Evolutionary conservation across 2,888 invertebrate genomes (phyloP).

Genomic region (Eupithecia dodoneata): DNA sequence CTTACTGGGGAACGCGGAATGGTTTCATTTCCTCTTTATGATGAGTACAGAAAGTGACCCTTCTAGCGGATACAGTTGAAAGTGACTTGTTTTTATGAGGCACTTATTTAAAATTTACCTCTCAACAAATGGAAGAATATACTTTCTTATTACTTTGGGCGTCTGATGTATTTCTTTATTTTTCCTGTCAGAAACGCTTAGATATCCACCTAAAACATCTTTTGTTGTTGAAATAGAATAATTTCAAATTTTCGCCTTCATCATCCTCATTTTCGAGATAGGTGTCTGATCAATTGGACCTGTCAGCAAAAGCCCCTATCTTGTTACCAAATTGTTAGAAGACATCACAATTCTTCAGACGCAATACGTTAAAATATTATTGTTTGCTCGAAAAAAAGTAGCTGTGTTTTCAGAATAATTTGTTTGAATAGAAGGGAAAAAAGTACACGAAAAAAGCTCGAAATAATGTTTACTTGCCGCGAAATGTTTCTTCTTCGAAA

Average conservation of each 20-base stretch:
- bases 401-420: not conserved
- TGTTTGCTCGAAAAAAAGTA: not conserved
- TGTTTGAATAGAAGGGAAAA: not conserved
- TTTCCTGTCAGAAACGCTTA: slow-evolving; percentile 9
- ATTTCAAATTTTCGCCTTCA: slow-evolving; percentile 33
- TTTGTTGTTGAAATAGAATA: slow-evolving; percentile 31
- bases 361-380: not conserved
- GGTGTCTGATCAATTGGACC: slow-evolving; percentile 44
- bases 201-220: slow-evolving; percentile 34
- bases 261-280: slow-evolving; percentile 45
- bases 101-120: slow-evolving; percentile 13
- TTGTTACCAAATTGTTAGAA: slow-evolving; percentile 17
- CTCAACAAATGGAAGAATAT: slow-evolving; percentile 9
- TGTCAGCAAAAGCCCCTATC: slow-evolving; percentile 44
- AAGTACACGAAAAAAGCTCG: not conserved
- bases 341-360: not conserved
- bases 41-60: slow-evolving; percentile 13
- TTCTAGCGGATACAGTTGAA: not conserved
- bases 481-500: not conserved
- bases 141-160: not conserved
- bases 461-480: not conserved
- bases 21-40: slow-evolving; percentile 24
- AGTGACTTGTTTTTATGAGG: slow-evolving; percentile 29
- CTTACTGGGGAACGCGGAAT: slow-evolving; percentile 18
- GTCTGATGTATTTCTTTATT: slow-evolving; percentile 2